A percentile compares a stretch with the other conserved stretches of the same genome.
Evolutionary conservation across 2,888 invertebrate species (phyloP).

Genomic region (Drosophila subquinaria): DNA sequence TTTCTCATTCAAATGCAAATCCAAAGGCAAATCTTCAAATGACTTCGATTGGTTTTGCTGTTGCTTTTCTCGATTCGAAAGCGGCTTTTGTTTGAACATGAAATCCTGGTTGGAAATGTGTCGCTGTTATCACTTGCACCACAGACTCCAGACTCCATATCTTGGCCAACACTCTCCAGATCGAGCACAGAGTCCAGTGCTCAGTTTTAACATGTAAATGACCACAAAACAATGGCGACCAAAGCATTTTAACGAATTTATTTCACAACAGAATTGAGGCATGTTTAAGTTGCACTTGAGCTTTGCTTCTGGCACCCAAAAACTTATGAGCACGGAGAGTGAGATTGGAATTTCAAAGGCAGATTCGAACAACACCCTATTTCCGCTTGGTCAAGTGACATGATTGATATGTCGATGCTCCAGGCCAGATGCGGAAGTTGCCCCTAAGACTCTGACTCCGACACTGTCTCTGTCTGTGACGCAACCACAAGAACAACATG

Average conservation of each 20-base stretch:
- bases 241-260: constrained; percentile 55
- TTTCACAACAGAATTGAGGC: constrained; percentile 41
- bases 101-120: constrained; percentile 42
- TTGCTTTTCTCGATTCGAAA: constrained; percentile 52
- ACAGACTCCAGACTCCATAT: constrained; percentile 21
- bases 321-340: constrained; percentile 23
- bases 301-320: constrained; percentile 7
- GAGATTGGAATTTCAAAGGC: constrained; percentile 17
- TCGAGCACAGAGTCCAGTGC: constrained; percentile 22
- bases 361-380: constrained; percentile 44
- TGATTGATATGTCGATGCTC: constrained; percentile 70
- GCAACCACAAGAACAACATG: constrained; percentile 20
- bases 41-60: constrained; percentile 76
- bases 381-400: constrained; percentile 76
- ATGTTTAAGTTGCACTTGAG: constrained; percentile 32
- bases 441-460: not conserved
- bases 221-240: constrained; percentile 41
- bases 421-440: not conserved
- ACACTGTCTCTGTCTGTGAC: not conserved
- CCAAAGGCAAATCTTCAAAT: constrained; percentile 74
- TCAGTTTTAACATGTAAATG: constrained; percentile 52
- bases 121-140: constrained; percentile 59
- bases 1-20: constrained; percentile 76
- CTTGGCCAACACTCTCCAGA: constrained; percentile 10
- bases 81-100: constrained; percentile 60